Conservation (phyloP, 2,113 vertebrate genomes). For the Sigmodon hispidus region DNA sequence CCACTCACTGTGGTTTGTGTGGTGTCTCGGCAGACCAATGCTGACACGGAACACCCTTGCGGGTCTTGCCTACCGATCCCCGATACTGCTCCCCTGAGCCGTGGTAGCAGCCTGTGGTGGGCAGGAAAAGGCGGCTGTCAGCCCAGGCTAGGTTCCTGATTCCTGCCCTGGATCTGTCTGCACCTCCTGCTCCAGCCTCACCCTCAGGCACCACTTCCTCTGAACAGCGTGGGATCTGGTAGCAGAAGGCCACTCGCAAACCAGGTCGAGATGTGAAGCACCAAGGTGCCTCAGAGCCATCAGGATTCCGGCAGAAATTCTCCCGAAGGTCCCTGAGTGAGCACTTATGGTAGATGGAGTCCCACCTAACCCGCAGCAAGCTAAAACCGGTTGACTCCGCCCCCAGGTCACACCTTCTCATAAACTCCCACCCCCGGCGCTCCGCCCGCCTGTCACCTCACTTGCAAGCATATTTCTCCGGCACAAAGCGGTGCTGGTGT, state of each 20-base stretch:
- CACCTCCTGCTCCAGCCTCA: conserved; percentile 73
- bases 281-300: conserved; percentile 97
- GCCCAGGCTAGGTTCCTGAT: fast-evolving
- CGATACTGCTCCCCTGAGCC: conserved; percentile 91
- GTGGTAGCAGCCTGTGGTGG: conserved; percentile 91
- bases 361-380: not conserved
- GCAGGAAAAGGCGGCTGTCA: not conserved
- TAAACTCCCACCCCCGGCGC: not conserved
- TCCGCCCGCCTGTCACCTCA: conserved; percentile 70
- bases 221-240: conserved; percentile 95
- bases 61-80: conserved; percentile 92
- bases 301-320: conserved; percentile 98
- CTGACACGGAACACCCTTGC: conserved; percentile 96
- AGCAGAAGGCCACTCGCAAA: conserved; percentile 92
- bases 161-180: not conserved
- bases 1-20: conserved; percentile 90
- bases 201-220: conserved; percentile 92
- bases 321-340: conserved; percentile 91
- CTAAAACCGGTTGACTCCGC: not conserved
- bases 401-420: not conserved
- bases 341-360: not conserved
- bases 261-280: conserved; percentile 91
- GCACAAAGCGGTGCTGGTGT: conserved; percentile 92
- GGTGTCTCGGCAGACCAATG: conserved; percentile 91
- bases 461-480: conserved; percentile 96